phyloP scores from a whole-genome alignment of 1,140 invertebrate species.

The Megalonaias nervosa region DNA sequence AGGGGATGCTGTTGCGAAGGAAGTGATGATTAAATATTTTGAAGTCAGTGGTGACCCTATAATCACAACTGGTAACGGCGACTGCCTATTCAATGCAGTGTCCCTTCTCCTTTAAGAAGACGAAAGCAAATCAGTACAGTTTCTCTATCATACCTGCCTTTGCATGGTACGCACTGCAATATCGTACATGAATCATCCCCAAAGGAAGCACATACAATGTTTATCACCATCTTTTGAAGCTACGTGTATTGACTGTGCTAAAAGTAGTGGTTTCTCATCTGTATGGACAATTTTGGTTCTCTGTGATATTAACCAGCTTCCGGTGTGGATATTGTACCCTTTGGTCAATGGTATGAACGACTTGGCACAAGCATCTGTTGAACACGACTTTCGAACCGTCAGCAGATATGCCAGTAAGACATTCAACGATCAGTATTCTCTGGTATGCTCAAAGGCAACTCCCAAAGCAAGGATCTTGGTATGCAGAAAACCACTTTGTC shows the following conservation, averaged over 20 bases:
- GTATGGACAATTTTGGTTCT: neutral
- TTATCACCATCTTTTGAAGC: neutral
- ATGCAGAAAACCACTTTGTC: no score
- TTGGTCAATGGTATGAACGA: neutral
- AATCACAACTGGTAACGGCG: slow-evolving; percentile 1
- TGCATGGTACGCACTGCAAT: neutral
- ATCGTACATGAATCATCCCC: neutral
- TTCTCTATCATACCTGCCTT: neutral
- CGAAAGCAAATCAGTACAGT: neutral
- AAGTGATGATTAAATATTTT: neutral
- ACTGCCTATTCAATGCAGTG: neutral
- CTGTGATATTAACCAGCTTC: neutral
- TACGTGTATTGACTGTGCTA: neutral
- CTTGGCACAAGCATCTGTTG: no score
- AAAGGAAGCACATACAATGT: neutral
- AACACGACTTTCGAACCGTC: no score
- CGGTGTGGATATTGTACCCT: no score
- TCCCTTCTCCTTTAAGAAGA: neutral
- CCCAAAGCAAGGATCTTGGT: no score
- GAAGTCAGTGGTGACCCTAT: neutral
- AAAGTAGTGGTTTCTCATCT: neutral
- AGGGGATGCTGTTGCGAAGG: neutral
- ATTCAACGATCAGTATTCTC: no score
- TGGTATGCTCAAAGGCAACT: no score
- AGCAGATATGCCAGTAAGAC: no score